Evolutionary conservation across 2,797 vertebrate genomes (phyloP), one percentile per base, ranked within the genome.

Genomic region (Characodon lateralis): DNA sequence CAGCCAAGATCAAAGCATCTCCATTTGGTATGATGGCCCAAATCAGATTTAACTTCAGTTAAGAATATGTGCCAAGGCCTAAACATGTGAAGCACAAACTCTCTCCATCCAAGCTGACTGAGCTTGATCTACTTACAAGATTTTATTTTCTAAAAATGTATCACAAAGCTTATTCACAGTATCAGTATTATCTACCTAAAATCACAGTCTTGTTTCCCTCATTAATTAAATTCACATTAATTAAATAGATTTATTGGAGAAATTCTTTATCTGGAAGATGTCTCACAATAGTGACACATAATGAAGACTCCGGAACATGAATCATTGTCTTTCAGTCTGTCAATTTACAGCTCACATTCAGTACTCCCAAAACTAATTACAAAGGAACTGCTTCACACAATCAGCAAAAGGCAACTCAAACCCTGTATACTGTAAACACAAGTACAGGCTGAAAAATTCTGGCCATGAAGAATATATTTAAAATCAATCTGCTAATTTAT

Each of bases 171-270:
- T 31, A 8, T 51, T 28, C 50, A 35, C 14, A 63, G 31, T 28
- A 18, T 48, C 24, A 26, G 20, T 14, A 35, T 82, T 87, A 84
- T 79, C 83, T 84, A 24, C 51, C 58, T 46, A 74, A 16, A 55
- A 77, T 84, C 74, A 76, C 26, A 66, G 74, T 77, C 46, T 61
- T 69, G 73, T 74, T 70, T 63, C 12, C 1, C 46, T 31, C 78
- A 85, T 88, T 71, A 89, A 86, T 73, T 1, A 66, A 72, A 89
- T 82, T 83, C 71, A 77, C 65, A 80, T 78, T 84, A 70, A 74
- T 35, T 14, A 66, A 61, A 87, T 86, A 78, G 63, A 66, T 78
- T 80, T 73, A 86, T 85, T 72, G 58, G 59, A 43, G 46, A 79
- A 53, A 83, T 68, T 69, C 41, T 69, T 83, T 78, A 80, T 90